These are phyloP conservation scores for Axea sp. DNA, from an alignment of 2,888 invertebrate species.

Conservation along the genomic window DNA sequence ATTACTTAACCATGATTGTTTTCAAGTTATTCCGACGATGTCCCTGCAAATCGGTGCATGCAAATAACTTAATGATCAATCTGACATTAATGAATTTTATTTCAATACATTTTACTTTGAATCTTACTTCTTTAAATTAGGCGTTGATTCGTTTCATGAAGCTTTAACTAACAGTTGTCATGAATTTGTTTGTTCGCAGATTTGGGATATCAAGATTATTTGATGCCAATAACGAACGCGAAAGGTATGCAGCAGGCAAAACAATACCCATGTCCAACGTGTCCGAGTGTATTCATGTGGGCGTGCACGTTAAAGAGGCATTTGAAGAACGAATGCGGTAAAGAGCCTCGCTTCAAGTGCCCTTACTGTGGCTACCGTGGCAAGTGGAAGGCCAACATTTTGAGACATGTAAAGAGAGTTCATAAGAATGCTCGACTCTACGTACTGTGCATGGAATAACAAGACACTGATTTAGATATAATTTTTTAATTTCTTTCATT, in stretches of 20 bases:
- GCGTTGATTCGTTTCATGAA: neutral
- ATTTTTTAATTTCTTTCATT: no score
- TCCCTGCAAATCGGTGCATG: constrained; percentile 1
- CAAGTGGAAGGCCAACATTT: constrained; percentile 69
- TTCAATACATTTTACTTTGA: no score
- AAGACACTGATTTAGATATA: neutral
- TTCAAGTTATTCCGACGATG: neutral
- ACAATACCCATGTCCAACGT: constrained; percentile 64
- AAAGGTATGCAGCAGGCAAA: constrained; percentile 15
- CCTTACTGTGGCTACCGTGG: constrained; percentile 70
- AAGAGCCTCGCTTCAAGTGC: constrained; percentile 69
- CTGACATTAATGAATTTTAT: no score
- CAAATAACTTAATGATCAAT: neutral
- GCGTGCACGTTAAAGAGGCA: constrained; percentile 63
- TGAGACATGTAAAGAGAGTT: constrained; percentile 63
- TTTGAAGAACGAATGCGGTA: constrained; percentile 71
- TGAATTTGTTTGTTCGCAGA: constrained; percentile 51
- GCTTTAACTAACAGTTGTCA: constrained; percentile 8
- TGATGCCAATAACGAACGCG: constrained; percentile 9
- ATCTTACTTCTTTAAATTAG: no score
- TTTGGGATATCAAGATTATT: constrained; percentile 17
- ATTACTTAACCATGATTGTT: neutral
- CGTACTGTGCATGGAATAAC: constrained; percentile 39
- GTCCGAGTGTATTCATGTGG: constrained; percentile 65
- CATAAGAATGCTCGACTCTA: constrained; percentile 63